These are phyloP conservation scores for Galeruca laticollis DNA, from an alignment of 2,888 invertebrate genomes.

Conservation along the genomic window DNA sequence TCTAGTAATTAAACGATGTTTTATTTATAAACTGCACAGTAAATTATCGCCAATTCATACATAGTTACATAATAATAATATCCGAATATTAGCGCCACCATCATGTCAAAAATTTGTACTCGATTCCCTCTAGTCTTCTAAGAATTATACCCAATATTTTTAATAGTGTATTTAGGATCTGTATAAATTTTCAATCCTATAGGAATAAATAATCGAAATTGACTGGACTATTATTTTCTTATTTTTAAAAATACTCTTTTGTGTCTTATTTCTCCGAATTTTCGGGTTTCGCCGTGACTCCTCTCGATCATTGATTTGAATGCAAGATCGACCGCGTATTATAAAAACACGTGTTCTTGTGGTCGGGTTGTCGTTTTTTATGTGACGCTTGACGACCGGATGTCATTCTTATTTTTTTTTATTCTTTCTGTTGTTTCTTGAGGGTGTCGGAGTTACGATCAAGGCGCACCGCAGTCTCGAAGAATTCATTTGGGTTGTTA, in stretches of 20 bases:
- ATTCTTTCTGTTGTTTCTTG: constrained; percentile 8
- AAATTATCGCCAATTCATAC: too few species aligned
- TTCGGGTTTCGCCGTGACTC: constrained; percentile 9
- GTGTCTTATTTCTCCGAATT: constrained; percentile 4
- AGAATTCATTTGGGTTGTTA: neutral
- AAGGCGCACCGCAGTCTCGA: neutral
- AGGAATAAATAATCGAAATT: too few species aligned
- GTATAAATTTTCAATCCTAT: too few species aligned
- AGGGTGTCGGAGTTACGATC: constrained; percentile 15
- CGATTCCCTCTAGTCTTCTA: too few species aligned
- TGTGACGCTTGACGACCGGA: constrained; percentile 18
- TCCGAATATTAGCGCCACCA: too few species aligned
- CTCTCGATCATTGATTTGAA: constrained; percentile 19
- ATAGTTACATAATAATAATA: too few species aligned
- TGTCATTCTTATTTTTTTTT: constrained; percentile 11
- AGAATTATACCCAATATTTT: too few species aligned
- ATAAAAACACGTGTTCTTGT: constrained; percentile 29
- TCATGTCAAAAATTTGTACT: too few species aligned
- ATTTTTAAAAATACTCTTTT: neutral
- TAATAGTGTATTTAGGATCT: too few species aligned
- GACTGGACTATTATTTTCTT: too few species aligned
- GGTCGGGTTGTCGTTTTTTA: constrained; percentile 17
- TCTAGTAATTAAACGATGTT: too few species aligned
- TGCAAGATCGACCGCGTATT: constrained; percentile 16
- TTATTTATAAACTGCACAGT: too few species aligned